These are phyloP conservation scores for Eriocheir sinensis DNA, from an alignment of 1,140 invertebrate species.

Conservation along the genomic window DNA sequence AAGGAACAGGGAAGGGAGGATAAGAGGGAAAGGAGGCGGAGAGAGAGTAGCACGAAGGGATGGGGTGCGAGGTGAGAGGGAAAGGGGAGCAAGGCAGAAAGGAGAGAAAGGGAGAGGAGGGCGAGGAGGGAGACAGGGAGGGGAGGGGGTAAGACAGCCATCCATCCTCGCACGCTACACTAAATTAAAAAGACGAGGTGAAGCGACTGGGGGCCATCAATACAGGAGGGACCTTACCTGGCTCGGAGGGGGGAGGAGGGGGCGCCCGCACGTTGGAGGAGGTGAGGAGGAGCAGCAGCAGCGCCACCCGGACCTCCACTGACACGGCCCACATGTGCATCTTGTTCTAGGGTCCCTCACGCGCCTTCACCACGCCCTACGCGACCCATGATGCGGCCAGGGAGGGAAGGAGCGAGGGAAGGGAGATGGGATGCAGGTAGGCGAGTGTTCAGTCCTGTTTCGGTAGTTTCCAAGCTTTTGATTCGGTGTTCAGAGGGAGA, in stretches of 20 bases:
- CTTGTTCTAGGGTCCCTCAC: not conserved
- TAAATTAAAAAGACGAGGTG: not conserved
- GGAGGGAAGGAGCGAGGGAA: not conserved
- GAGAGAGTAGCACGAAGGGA: no score
- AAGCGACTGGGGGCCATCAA: not conserved
- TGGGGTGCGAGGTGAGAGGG: no score
- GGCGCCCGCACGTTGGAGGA: conserved; percentile 17
- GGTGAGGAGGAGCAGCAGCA: not conserved
- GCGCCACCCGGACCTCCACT: conserved; percentile 2
- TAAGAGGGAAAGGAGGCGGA: no score
- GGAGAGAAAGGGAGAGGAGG: no score
- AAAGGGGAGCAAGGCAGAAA: no score
- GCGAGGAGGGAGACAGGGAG: no score
- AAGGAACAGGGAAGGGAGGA: no score
- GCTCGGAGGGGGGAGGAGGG: not conserved
- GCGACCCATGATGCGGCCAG: not conserved
- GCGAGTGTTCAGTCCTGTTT: not conserved
- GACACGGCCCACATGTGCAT: not conserved
- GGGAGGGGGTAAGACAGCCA: not conserved
- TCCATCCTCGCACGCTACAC: not conserved
- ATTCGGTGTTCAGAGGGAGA: no score
- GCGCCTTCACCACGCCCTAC: not conserved
- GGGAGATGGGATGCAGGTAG: not conserved
- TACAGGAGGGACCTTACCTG: not conserved
- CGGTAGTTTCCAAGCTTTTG: no score